Conservation (phyloP, 2,888 invertebrate genomes). For the Zonitis immaculata region DNA sequence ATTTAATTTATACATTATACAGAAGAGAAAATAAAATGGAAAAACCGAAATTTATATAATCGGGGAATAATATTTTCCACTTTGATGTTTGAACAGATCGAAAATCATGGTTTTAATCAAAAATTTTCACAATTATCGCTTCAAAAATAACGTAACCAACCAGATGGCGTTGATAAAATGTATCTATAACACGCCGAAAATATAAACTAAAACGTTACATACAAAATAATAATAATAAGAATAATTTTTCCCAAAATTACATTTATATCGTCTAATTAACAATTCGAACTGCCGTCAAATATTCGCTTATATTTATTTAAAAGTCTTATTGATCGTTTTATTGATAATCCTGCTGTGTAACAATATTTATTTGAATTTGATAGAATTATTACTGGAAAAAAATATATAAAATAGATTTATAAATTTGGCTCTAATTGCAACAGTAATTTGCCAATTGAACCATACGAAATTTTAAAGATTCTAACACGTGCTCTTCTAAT, state of each 20-base stretch:
- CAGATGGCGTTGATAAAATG: constrained; percentile 21
- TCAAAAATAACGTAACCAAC: constrained; percentile 17
- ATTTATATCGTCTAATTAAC: not conserved
- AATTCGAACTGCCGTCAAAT: too few species aligned
- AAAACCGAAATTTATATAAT: not conserved
- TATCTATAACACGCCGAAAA: constrained; percentile 21
- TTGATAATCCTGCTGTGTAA: not conserved
- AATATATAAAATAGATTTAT: not conserved
- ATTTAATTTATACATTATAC: too few species aligned
- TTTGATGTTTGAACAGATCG: constrained; percentile 4
- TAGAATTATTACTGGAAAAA: not conserved
- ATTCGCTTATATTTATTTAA: too few species aligned
- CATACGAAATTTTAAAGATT: not conserved
- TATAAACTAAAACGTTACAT: constrained; percentile 22
- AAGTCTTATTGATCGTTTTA: not conserved
- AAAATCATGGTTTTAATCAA: constrained; percentile 4
- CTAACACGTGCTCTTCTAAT: not conserved
- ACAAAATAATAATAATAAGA: constrained; percentile 5
- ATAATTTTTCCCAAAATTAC: too few species aligned
- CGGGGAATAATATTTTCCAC: too few species aligned
- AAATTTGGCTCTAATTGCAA: not conserved
- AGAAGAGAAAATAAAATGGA: too few species aligned
- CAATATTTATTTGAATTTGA: not conserved
- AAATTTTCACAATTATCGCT: constrained; percentile 2
- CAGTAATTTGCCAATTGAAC: constrained; percentile 6